phyloP scores from a whole-genome alignment of 2,888 invertebrate genomes.

The Alcis repandata region DNA sequence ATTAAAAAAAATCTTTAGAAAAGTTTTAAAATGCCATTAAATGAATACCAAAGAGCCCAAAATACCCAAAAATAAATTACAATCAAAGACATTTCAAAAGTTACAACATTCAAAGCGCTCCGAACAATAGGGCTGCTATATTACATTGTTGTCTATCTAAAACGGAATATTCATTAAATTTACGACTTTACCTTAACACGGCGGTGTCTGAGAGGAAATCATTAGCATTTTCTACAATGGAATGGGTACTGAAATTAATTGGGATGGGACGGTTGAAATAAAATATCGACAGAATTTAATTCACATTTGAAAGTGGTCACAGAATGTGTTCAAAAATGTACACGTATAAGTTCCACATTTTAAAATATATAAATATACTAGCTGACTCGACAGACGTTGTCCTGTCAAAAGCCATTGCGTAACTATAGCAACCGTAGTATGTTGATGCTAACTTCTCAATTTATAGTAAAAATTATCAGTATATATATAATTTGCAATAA shows the following conservation, averaged over 20 bases:
- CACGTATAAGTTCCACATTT: too few species aligned
- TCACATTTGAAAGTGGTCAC: not conserved
- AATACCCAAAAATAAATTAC: conserved; percentile 36
- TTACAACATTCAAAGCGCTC: conserved; percentile 40
- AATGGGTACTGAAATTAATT: conserved; percentile 63
- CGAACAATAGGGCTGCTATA: conserved; percentile 44
- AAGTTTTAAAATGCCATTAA: not conserved
- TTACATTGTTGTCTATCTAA: conserved; percentile 49
- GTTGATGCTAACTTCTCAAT: too few species aligned
- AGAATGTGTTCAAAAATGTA: too few species aligned
- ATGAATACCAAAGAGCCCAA: not conserved
- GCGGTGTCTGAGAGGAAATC: conserved; percentile 72
- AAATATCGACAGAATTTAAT: conserved; percentile 14
- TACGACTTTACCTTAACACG: conserved; percentile 71
- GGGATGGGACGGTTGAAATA: conserved; percentile 49
- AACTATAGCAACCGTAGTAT: too few species aligned
- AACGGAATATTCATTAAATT: conserved; percentile 68
- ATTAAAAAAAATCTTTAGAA: too few species aligned
- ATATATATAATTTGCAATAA: too few species aligned
- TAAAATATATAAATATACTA: too few species aligned
- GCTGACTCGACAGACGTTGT: too few species aligned
- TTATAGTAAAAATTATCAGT: too few species aligned
- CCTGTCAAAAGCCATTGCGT: too few species aligned
- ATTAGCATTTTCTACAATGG: conserved; percentile 82
- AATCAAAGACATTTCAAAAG: conserved; percentile 41